phyloP scores from a whole-genome alignment of 2,797 vertebrate genomes.

The Salarias fasciatus region DNA sequence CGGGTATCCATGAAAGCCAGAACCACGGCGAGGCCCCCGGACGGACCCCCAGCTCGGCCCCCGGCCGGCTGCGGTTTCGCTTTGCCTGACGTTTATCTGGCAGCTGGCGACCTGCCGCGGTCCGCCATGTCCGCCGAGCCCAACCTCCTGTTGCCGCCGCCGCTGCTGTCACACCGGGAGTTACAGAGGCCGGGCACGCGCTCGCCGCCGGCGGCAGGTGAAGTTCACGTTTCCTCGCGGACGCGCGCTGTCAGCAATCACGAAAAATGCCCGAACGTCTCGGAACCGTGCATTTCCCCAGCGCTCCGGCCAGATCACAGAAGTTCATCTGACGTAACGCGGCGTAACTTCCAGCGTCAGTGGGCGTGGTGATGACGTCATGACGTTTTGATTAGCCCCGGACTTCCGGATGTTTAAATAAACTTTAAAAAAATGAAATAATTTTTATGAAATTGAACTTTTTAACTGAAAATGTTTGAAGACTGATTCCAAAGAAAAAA shows the following conservation, averaged over 20 bases:
- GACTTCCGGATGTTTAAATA: too few relatives aligned
- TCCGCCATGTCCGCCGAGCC: constrained; percentile 69
- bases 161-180: constrained; percentile 18
- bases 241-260: accelerated
- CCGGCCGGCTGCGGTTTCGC: neutral
- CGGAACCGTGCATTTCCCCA: neutral
- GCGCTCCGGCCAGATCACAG: constrained; percentile 54
- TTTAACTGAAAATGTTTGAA: too few relatives aligned
- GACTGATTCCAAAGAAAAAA: too few relatives aligned
- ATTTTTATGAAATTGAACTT: too few relatives aligned
- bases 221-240: neutral
- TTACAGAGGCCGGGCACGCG: neutral
- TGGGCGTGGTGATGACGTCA: constrained; percentile 52
- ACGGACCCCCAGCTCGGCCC: neutral
- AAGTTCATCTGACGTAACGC: constrained; percentile 59
- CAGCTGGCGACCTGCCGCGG: constrained; percentile 21
- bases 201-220: neutral
- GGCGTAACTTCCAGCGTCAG: constrained; percentile 26
- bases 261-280: accelerated
- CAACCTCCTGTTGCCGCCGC: constrained; percentile 67
- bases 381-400: constrained; percentile 30
- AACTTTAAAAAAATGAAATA: too few relatives aligned
- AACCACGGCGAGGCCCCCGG: neutral
- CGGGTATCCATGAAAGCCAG: constrained; percentile 36
- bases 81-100: constrained; percentile 22